phyloP scores from a whole-genome alignment of 2,113 vertebrate species.

The Clarias batrachus region DNA sequence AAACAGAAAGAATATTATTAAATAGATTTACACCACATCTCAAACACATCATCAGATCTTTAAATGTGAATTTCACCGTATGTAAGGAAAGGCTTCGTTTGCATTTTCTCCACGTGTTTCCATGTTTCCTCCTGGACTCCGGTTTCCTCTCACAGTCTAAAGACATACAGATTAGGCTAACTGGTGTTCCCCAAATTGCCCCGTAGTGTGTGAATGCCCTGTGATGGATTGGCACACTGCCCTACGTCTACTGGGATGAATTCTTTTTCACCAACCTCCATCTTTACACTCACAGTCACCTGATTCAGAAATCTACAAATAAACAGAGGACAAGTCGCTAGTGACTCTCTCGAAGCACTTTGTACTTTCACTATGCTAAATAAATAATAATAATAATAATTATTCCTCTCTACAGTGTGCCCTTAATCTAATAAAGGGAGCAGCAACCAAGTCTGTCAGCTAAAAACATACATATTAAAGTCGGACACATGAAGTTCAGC shows the following conservation, averaged over 20 bases:
- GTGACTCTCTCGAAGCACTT: background rate
- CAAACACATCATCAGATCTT: background rate
- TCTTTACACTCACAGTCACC: background rate
- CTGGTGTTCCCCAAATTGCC: too few relatives aligned
- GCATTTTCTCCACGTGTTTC: too few relatives aligned
- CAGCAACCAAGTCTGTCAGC: background rate
- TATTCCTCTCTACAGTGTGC: background rate
- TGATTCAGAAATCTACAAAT: background rate
- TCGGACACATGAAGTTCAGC: background rate
- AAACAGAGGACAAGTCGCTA: background rate
- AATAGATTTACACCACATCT: background rate
- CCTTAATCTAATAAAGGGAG: background rate
- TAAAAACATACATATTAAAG: background rate
- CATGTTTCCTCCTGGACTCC: too few relatives aligned
- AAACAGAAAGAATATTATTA: background rate
- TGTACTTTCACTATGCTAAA: background rate
- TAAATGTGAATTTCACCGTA: too few relatives aligned
- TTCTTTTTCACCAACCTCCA: background rate
- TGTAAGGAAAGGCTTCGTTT: too few relatives aligned
- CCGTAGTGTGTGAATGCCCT: too few relatives aligned
- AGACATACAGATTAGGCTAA: too few relatives aligned
- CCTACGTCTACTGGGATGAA: too few relatives aligned
- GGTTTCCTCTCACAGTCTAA: too few relatives aligned
- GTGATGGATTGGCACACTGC: too few relatives aligned
- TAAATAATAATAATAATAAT: background rate